phyloP scores from a whole-genome alignment of 2,113 vertebrate species.

The Maccullochella peelii region DNA sequence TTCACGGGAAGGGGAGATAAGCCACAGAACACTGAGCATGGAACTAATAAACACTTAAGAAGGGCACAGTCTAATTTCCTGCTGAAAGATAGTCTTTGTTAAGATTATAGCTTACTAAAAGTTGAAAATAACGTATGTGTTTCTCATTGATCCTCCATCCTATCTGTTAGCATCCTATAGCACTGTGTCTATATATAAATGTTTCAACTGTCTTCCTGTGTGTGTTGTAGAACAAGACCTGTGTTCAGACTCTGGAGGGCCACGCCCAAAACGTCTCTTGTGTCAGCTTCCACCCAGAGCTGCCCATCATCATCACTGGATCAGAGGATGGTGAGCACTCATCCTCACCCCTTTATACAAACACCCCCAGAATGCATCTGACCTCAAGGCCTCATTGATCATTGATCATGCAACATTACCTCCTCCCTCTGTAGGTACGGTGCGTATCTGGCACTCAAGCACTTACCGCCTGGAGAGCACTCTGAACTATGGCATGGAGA shows the following conservation, averaged over 20 bases:
- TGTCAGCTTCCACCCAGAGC: conserved; percentile 97
- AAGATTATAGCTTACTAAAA: not conserved
- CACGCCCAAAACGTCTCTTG: conserved; percentile 98
- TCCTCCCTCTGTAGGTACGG: conserved; percentile 86
- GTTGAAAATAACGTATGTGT: not conserved
- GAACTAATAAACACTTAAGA: not conserved
- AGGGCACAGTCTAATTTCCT: not conserved
- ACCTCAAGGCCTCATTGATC: not conserved
- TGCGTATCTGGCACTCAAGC: conserved; percentile 98
- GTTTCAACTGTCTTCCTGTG: not conserved
- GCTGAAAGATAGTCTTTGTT: not conserved
- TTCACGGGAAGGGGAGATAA: not conserved
- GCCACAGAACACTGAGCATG: not conserved
- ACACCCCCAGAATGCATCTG: not conserved
- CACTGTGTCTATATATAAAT: not conserved
- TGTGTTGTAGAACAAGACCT: conserved; percentile 93
- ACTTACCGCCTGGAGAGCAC: conserved; percentile 98
- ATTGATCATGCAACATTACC: not conserved
- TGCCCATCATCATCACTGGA: conserved; percentile 98
- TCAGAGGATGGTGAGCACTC: conserved; percentile 93
- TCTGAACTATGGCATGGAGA: conserved; percentile 97
- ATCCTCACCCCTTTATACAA: not conserved
- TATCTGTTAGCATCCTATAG: not conserved
- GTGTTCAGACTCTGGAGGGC: conserved; percentile 97
- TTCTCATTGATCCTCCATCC: not conserved